Conservation (phyloP, 2,113 vertebrate genomes). For the Oostethus manadensis region DNA sequence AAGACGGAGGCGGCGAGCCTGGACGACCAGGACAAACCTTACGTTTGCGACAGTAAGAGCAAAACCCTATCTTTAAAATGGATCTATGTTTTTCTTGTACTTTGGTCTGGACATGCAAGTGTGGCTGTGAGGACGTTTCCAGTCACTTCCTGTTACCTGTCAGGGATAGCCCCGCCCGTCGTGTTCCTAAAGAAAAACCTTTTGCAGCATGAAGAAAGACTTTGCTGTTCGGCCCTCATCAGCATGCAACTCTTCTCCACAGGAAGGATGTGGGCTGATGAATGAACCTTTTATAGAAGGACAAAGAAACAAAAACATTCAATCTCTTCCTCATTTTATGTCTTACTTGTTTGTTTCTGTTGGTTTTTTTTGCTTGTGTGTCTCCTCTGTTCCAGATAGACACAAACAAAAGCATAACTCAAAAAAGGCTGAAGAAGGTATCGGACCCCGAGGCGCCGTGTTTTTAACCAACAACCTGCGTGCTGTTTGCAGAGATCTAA, state of each 20-base stretch:
- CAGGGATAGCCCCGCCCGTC: slow-evolving; percentile 14
- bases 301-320: slow-evolving; percentile 18
- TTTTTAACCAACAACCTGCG: not conserved
- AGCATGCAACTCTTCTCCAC: slow-evolving; percentile 51
- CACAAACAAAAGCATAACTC: slow-evolving; percentile 92
- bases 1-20: slow-evolving; percentile 80
- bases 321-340: slow-evolving; percentile 57
- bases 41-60: slow-evolving; percentile 97
- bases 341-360: slow-evolving; percentile 57
- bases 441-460: slow-evolving; percentile 23
- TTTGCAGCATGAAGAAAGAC: slow-evolving; percentile 55
- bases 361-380: slow-evolving; percentile 66
- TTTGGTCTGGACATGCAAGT: not conserved
- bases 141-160: slow-evolving; percentile 13
- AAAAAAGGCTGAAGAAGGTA: slow-evolving; percentile 82
- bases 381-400: slow-evolving; percentile 87
- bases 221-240: slow-evolving; percentile 44
- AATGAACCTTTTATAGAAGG: slow-evolving; percentile 18
- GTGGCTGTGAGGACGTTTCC: not conserved
- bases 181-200: slow-evolving; percentile 23
- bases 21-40: slow-evolving; percentile 96
- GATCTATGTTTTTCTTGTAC: not conserved
- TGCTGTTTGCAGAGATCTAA: slow-evolving; percentile 7
- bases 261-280: slow-evolving; percentile 35
- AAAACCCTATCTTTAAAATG: not conserved